Conservation (phyloP, 2,888 invertebrate species). For the Actias luna region DNA sequence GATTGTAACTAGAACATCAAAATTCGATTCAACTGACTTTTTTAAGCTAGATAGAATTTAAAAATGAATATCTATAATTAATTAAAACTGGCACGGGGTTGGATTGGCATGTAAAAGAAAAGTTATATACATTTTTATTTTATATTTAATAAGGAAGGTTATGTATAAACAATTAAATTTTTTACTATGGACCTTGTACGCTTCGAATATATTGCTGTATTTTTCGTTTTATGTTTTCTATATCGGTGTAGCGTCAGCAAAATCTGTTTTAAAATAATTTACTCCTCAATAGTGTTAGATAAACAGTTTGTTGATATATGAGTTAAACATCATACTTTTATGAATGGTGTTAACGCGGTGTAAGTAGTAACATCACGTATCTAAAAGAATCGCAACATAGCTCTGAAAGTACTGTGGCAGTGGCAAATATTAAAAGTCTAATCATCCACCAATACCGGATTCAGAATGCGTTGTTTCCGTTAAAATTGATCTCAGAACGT, state of each 20-base stretch:
- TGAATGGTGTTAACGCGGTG: too few relatives aligned
- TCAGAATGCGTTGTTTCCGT: conserved; percentile 7
- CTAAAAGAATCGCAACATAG: background rate
- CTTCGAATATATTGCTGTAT: background rate
- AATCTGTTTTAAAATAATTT: too few relatives aligned
- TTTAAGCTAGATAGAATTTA: too few relatives aligned
- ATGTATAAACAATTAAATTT: background rate
- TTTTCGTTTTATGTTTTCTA: background rate
- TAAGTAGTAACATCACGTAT: background rate
- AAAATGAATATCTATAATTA: too few relatives aligned
- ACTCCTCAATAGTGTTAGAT: too few relatives aligned
- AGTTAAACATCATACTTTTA: too few relatives aligned
- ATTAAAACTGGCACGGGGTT: too few relatives aligned
- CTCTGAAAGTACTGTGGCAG: background rate
- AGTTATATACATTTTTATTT: too few relatives aligned
- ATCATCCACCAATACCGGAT: background rate
- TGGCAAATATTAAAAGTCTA: background rate
- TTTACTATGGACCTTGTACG: background rate
- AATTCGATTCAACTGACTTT: background rate
- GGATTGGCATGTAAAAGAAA: too few relatives aligned
- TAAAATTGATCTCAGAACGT: conserved; percentile 13
- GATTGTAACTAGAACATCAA: background rate
- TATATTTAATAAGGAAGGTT: too few relatives aligned
- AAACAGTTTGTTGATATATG: too few relatives aligned
- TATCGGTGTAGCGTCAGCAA: background rate